phyloP scores from a whole-genome alignment of 2,888 invertebrate genomes.

The Eulithis prunata region DNA sequence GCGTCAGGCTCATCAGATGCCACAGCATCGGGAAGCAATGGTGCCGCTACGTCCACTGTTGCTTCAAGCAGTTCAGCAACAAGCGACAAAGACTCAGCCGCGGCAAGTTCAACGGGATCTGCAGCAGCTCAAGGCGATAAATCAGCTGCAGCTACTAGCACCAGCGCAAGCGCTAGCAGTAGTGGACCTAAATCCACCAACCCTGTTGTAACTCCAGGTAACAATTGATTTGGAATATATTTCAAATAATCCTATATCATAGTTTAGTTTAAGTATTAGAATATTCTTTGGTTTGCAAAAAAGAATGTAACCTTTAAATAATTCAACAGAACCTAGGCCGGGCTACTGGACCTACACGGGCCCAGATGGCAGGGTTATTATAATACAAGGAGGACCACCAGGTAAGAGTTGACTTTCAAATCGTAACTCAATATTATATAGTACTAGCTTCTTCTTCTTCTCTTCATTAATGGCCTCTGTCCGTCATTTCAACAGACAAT shows the following conservation, averaged over 20 bases:
- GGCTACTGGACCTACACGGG: background rate
- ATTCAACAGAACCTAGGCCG: background rate
- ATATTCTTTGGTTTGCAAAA: background rate
- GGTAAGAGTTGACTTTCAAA: background rate
- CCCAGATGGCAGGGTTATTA: background rate
- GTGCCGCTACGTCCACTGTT: background rate
- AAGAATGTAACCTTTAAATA: background rate
- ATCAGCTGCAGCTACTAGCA: background rate
- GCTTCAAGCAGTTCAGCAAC: background rate
- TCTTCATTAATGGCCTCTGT: too few species aligned
- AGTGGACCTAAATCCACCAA: background rate
- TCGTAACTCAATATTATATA: too few species aligned
- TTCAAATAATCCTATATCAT: background rate
- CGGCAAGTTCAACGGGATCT: background rate
- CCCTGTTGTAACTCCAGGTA: background rate
- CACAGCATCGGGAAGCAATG: background rate
- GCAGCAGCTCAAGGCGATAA: background rate
- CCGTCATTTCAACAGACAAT: too few species aligned
- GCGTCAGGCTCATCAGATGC: too few species aligned
- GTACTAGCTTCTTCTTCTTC: too few species aligned
- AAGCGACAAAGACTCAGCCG: background rate
- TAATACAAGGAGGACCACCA: background rate
- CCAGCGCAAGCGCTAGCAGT: background rate
- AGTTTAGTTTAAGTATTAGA: background rate
- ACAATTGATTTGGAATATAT: background rate